These are phyloP conservation scores for Drosophila nr. fundita DNA, from an alignment of 2,888 invertebrate species.

Conservation along the genomic window DNA sequence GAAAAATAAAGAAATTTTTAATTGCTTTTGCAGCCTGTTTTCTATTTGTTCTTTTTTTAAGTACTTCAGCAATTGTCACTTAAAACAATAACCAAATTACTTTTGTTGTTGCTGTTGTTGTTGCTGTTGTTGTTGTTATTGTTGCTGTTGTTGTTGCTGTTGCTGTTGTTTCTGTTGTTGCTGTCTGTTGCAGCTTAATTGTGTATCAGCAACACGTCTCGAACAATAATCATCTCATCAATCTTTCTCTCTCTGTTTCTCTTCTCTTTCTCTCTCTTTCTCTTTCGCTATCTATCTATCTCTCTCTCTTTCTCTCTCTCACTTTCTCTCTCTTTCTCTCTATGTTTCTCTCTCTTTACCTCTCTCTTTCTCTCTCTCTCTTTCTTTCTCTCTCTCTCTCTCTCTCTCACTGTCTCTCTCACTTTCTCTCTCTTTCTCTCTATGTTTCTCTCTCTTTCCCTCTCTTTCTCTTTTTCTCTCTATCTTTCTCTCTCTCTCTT, in stretches of 20 bases:
- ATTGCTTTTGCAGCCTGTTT: not conserved
- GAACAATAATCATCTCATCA: conserved; percentile 26
- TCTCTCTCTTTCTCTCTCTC: no score
- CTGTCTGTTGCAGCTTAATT: conserved; percentile 26
- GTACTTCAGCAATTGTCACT: not conserved
- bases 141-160: conserved; percentile 2
- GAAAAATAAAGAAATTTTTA: not conserved
- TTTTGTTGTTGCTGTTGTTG: not conserved
- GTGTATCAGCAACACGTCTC: conserved; percentile 27
- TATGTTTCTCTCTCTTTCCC: no score
- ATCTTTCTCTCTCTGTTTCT: not conserved
- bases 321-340: not conserved
- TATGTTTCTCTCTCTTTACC: no score
- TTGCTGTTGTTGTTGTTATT: not conserved
- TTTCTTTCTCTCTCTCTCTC: not conserved
- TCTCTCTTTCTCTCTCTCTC: not conserved
- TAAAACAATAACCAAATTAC: not conserved
- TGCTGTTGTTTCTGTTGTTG: conserved; percentile 9
- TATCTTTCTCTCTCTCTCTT: not conserved
- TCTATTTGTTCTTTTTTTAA: not conserved
- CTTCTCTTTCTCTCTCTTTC: not conserved
- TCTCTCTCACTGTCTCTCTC: not conserved
- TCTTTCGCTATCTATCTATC: no score
- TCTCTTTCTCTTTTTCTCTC: no score
- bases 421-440: no score